phyloP scores from a whole-genome alignment of 2,888 invertebrate species.

The Melanostoma scalare region DNA sequence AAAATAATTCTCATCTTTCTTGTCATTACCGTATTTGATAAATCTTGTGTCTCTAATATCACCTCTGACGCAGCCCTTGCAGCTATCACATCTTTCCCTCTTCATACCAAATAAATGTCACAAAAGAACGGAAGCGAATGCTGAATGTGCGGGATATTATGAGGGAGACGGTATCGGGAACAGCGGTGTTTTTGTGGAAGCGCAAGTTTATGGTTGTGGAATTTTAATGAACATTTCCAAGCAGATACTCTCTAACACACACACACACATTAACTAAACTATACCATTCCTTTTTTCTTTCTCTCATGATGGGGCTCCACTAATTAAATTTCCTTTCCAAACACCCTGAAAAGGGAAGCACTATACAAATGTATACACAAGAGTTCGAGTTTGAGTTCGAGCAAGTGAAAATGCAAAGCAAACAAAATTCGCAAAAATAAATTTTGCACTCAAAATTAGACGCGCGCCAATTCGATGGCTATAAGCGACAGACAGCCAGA shows the following conservation, averaged over 20 bases:
- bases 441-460: conserved; percentile 46
- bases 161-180: neutral
- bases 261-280: too few species aligned
- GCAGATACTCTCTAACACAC: conserved; percentile 2
- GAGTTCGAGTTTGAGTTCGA: too few species aligned
- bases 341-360: conserved; percentile 16
- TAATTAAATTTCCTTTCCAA: conserved; percentile 69
- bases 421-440: conserved; percentile 52
- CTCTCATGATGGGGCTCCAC: neutral
- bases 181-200: neutral
- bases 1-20: conserved; percentile 17
- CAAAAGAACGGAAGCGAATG: conserved; percentile 39
- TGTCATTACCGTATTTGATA: conserved; percentile 47
- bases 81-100: conserved; percentile 13
- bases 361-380: too few species aligned
- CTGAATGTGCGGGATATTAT: conserved; percentile 22
- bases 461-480: conserved; percentile 32
- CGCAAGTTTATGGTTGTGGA: conserved; percentile 63
- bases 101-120: conserved; percentile 56
- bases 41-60: conserved; percentile 28
- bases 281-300: too few species aligned
- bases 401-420: conserved; percentile 26
- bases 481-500: conserved; percentile 7
- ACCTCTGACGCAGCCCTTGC: conserved; percentile 24
- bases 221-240: conserved; percentile 69